Evolutionary conservation across 1,140 invertebrate species (phyloP), one percentile per base, ranked within the genome.

Genomic region (Papilio machaon): DNA sequence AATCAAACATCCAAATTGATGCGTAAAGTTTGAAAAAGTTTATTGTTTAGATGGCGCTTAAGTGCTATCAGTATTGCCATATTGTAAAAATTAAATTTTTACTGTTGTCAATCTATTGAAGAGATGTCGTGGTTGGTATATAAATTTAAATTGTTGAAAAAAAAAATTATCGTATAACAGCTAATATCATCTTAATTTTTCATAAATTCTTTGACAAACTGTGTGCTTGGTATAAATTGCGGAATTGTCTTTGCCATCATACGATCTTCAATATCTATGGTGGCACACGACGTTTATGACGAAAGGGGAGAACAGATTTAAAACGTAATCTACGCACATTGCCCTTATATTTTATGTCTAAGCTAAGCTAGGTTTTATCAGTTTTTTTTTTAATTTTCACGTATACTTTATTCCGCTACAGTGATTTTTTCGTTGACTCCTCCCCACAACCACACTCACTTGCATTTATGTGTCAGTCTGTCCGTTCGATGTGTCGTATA

Each of bases 381-480:
- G 38, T 52, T 49, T 76, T 81, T 79, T 75, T 54, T 58, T 82
- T 80, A 83, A 82, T 81, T 77, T 84, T 85, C 54, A 60, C 23
- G 77, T 58, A 52, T 38, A 52, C 19, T 70, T 79, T 81, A 70
- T 84, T 85, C 90, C 91, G 92, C 92, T 92, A 93, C 91, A 94
- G 89, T 94, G 86, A 91, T 93, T 89, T 90, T 86, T 85, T 85
- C 87, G 82, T 85, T 86, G 81, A 82, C 73, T 83, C 82, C 46
- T 82, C 81, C 80, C 85, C 82, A 90, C 89, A 94, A 94, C 93
- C 93, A 94, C 93, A 94, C 93, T 94, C 93, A 94, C 93, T 90
- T 94, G 92, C 93, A 94, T 94, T 90, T 91, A 91, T 92, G 87
- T 92, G 88, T 92, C 85, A 84, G 85, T 90, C 83, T 87, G 82